phyloP scores from a whole-genome alignment of 2,888 invertebrate genomes.

The Volucella inflata region DNA sequence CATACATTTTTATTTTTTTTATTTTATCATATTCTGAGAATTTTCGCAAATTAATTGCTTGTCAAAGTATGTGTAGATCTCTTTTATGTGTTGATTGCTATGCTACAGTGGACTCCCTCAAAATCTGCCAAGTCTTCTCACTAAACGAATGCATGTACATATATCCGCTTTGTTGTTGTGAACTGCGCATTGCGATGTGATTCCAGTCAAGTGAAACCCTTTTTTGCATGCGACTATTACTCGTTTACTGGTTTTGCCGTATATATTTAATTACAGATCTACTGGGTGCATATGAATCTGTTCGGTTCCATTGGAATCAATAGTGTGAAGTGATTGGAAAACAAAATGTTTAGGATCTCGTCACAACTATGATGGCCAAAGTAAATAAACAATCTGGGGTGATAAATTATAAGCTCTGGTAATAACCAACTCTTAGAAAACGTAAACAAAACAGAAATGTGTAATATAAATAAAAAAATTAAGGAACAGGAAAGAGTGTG shows the following conservation, averaged over 20 bases:
- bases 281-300: conserved; percentile 45
- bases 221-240: conserved; percentile 1
- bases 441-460: conserved; percentile 9
- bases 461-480: conserved; percentile 21
- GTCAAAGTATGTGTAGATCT: neutral
- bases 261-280: neutral
- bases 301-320: conserved; percentile 29
- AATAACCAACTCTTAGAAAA: conserved; percentile 1
- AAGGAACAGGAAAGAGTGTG: conserved; percentile 23
- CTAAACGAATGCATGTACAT: neutral
- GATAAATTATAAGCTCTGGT: conserved; percentile 8
- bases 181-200: conserved; percentile 15
- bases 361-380: neutral
- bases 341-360: neutral
- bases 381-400: conserved; percentile 44
- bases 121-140: neutral
- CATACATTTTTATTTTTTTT: neutral
- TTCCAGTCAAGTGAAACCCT: conserved; percentile 40
- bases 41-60: neutral
- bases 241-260: neutral
- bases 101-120: conserved; percentile 7
- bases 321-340: neutral
- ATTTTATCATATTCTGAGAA: conserved; percentile 17
- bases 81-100: conserved; percentile 3
- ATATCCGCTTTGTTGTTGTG: neutral